Evolutionary conservation across 2,797 vertebrate species (phyloP).

Genomic region (Cephalopachus bancanus): DNA sequence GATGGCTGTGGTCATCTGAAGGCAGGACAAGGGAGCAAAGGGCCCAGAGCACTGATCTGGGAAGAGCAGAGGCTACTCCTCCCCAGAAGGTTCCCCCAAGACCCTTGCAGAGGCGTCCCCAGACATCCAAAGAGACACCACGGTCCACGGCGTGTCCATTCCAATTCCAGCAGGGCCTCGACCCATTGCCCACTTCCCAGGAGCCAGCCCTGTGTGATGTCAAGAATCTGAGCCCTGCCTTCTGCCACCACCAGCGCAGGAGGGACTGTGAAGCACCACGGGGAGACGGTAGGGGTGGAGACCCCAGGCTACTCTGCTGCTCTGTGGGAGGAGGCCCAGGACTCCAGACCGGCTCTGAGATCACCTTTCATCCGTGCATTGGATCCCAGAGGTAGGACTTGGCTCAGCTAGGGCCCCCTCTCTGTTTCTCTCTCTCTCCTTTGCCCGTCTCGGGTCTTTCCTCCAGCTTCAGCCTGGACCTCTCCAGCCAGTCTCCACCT

Average conservation of each 20-base stretch:
- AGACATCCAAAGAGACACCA: not conserved
- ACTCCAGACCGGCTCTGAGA: not conserved
- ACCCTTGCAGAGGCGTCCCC: not conserved
- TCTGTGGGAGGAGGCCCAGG: not conserved
- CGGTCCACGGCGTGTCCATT: fast-evolving
- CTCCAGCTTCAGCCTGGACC: not conserved
- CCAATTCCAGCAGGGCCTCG: not conserved
- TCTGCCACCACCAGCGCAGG: not conserved
- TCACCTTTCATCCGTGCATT: not conserved
- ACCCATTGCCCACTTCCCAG: not conserved
- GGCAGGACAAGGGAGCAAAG: not conserved
- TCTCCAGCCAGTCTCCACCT: not conserved
- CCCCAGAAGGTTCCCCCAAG: not conserved
- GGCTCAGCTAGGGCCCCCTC: not conserved
- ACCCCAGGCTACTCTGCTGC: not conserved
- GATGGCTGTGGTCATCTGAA: not conserved
- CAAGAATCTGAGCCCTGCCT: not conserved
- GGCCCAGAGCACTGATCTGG: not conserved
- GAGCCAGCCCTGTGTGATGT: not conserved
- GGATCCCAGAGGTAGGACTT: not conserved
- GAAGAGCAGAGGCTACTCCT: not conserved
- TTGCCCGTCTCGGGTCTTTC: not conserved
- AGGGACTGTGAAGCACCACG: not conserved
- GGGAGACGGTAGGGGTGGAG: too few species aligned
- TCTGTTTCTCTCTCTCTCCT: not conserved